Conservation (phyloP, 2,797 vertebrate species). For the Erethizon dorsatum region DNA sequence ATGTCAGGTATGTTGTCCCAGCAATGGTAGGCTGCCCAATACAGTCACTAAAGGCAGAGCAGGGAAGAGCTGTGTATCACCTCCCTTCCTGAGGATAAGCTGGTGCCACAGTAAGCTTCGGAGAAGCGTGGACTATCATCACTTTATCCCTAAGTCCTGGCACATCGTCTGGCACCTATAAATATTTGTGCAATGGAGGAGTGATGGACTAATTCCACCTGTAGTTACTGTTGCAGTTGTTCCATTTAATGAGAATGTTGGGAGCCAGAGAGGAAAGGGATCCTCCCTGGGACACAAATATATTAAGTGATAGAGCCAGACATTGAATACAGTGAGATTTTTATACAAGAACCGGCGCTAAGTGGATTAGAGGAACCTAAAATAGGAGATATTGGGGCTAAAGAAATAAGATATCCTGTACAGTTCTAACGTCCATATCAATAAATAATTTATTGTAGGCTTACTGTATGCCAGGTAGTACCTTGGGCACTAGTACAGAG, state of each 20-base stretch:
- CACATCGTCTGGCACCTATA: neutral
- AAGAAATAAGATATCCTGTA: neutral
- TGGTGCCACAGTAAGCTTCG: neutral
- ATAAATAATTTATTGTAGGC: neutral
- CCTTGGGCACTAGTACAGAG: neutral
- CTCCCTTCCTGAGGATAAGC: neutral
- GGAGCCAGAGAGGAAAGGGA: neutral
- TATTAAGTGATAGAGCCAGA: neutral
- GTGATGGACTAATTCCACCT: neutral
- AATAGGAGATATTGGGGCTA: neutral
- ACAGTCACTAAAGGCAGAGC: neutral
- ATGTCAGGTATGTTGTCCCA: too few species aligned
- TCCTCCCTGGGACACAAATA: neutral
- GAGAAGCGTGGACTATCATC: neutral
- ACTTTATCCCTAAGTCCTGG: neutral
- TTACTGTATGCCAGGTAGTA: neutral
- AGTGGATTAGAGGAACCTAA: neutral
- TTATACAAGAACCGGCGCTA: neutral
- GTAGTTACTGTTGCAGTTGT: neutral
- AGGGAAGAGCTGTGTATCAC: neutral
- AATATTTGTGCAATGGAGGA: neutral
- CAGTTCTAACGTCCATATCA: neutral
- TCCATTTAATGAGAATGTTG: neutral
- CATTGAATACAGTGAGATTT: neutral
- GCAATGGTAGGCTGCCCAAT: neutral